Conservation (phyloP, 2,113 vertebrate species). For the Micromys minutus region DNA sequence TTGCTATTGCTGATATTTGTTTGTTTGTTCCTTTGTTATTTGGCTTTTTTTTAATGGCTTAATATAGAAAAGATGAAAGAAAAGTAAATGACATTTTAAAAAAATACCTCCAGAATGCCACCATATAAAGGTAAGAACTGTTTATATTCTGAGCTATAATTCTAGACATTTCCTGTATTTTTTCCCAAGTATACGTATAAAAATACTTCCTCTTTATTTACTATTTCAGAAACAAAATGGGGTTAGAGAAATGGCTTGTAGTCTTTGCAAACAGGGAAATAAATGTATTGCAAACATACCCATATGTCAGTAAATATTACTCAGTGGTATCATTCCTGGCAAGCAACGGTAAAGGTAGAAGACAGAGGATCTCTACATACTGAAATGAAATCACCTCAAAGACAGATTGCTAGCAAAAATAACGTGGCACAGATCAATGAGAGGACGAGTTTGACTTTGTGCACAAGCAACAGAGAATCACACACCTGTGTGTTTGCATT, state of each 20-base stretch:
- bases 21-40: background rate
- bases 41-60: background rate
- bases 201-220: conserved; percentile 23
- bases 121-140: background rate
- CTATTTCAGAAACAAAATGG: background rate
- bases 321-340: conserved; percentile 10
- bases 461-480: background rate
- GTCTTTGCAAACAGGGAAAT: conserved; percentile 39
- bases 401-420: background rate
- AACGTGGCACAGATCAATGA: background rate
- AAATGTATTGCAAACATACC: conserved; percentile 45
- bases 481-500: background rate
- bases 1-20: background rate
- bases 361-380: background rate
- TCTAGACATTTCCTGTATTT: background rate
- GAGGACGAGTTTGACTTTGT: background rate
- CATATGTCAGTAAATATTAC: conserved; percentile 39
- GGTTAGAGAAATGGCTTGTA: background rate
- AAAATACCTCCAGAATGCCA: background rate
- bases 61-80: background rate
- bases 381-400: background rate
- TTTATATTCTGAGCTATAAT: background rate
- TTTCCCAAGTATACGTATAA: background rate
- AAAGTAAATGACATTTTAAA: background rate
- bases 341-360: conserved; percentile 16